Base-by-base conservation (phyloP, 2,888 invertebrate genomes). In the Drosophila multiciliata region DNA sequence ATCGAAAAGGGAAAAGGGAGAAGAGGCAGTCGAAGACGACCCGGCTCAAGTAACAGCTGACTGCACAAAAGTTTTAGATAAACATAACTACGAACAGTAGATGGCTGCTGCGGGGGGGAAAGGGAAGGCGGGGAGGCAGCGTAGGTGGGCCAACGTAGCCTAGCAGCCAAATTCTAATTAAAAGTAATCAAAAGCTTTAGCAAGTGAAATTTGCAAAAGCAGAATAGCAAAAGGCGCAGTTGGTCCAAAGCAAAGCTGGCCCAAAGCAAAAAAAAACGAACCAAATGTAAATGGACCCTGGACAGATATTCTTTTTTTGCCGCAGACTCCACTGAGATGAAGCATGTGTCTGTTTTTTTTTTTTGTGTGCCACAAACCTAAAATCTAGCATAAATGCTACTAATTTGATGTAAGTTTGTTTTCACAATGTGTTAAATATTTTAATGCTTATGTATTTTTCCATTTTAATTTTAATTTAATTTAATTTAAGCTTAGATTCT, bases 131-230 rank as follows among this genome's bases (percentile, higher is more conserved):
- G 33, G 1, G 1, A 7, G 17, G 35, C 17, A 38, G 2, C 17
- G 53, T 20, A 20, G 36, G 33, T 29, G 32, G 61, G 52, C 36
- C 70, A 64, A 48, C 64, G 83, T 85, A 69, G 81, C 89, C 80
- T 82, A 86, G 86, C 84, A 88, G 84, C 87, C 50, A 78, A 84
- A 78, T 87, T 88, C 76, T 86, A 86, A 86, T 89, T 86, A 86
- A 86, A 86, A 88, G 89, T 88, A 83, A 86, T 86, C 86, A 86
- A 78, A 82, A 84, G 80, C 87, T 87, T 87, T 88, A 82, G 80
- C 78, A 85, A 80, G 87, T 75, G 62, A 84, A 82, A 86, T 86
- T 82, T 74, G 65, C 66, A 70, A 68, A 69, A 81, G 72, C 69
- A 67, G 58, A 64, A 65, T 49, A 62, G 61, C 66, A 70, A 69